phyloP scores from a whole-genome alignment of 2,888 invertebrate genomes.

The Caenorhabditis angaria region DNA sequence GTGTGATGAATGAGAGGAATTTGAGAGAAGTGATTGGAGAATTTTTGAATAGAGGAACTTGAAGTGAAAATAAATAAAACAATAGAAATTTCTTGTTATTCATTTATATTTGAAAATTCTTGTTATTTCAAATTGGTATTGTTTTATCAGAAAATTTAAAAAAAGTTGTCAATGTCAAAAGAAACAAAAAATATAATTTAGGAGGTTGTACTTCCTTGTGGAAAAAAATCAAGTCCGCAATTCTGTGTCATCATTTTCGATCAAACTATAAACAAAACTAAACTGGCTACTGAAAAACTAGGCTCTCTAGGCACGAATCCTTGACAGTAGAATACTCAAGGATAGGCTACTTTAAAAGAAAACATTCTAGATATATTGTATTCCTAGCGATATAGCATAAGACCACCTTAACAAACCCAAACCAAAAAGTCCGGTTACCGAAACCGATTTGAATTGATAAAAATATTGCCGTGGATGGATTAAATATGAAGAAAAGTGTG shows the following conservation, averaged over 20 bases:
- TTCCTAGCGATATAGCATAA: too few relatives aligned
- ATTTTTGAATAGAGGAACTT: neutral
- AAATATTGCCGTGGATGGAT: neutral
- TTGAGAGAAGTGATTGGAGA: neutral
- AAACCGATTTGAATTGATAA: neutral
- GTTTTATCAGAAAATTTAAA: neutral
- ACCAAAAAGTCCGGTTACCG: neutral
- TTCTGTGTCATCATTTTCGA: too few relatives aligned
- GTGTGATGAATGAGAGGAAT: neutral
- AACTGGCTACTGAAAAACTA: too few relatives aligned
- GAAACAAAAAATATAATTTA: too few relatives aligned
- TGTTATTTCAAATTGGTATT: neutral
- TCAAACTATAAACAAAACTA: too few relatives aligned
- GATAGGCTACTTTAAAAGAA: too few relatives aligned
- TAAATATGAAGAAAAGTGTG: neutral
- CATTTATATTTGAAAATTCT: neutral
- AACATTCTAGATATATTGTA: too few relatives aligned
- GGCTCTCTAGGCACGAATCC: too few relatives aligned
- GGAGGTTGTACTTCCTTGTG: too few relatives aligned
- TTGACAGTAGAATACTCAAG: too few relatives aligned
- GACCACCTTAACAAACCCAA: too few relatives aligned
- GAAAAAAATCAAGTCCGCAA: too few relatives aligned
- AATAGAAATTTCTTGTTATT: neutral
- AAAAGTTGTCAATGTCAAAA: neutral
- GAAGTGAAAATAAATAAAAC: neutral